Conservation (phyloP, 1,140 invertebrate genomes). For the Cherax quadricarinatus region DNA sequence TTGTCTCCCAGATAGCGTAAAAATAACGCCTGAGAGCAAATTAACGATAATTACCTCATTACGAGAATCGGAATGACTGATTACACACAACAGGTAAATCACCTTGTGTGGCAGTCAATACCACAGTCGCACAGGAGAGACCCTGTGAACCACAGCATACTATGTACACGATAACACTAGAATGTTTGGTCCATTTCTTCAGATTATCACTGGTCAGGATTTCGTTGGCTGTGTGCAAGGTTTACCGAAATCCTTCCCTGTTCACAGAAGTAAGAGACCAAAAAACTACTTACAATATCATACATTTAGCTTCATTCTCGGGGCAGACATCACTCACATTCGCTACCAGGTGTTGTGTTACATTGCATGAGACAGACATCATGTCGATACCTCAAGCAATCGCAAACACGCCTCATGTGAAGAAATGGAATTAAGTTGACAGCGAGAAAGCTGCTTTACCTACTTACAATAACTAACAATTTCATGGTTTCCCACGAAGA, state of each 20-base stretch:
- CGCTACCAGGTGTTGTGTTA: background rate
- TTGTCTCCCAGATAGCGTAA: constrained; percentile 8
- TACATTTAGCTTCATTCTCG: constrained; percentile 15
- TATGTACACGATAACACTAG: constrained; percentile 16
- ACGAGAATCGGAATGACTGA: constrained; percentile 4
- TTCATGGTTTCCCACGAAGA: constrained; percentile 30
- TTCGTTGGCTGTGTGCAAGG: constrained; percentile 21
- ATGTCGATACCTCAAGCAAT: background rate
- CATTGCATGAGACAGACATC: background rate
- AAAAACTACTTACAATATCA: constrained; percentile 16
- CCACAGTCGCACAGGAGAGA: constrained; percentile 1
- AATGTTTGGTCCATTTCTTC: constrained; percentile 13
- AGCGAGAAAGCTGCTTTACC: constrained; percentile 30
- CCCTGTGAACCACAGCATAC: background rate
- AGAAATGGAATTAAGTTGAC: constrained; percentile 36
- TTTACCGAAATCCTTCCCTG: constrained; percentile 19
- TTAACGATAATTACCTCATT: constrained; percentile 14
- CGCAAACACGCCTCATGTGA: constrained; percentile 5
- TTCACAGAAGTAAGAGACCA: constrained; percentile 21
- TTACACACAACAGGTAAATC: background rate
- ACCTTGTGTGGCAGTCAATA: background rate
- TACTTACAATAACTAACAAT: constrained; percentile 53
- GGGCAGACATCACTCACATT: constrained; percentile 3
- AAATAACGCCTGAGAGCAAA: constrained; percentile 45
- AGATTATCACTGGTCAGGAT: constrained; percentile 22